Evolutionary conservation across 2,113 vertebrate species (phyloP).

Genomic region (Archilochus colubris): DNA sequence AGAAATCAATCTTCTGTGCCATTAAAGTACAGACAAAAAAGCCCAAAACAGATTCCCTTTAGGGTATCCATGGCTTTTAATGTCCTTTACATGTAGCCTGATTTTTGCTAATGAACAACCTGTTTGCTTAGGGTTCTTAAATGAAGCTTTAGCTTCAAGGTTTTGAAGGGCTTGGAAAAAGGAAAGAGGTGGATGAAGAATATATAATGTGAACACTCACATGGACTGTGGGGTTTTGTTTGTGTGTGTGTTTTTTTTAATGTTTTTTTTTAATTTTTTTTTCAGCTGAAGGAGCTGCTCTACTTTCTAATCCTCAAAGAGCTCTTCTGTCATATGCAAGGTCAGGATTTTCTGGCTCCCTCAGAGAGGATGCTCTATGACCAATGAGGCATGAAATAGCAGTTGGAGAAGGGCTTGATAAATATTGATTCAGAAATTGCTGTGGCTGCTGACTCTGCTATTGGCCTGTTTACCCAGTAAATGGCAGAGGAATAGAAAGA

Average conservation of each 20-base stretch:
- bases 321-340: constrained; percentile 47
- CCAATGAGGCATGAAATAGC: constrained; percentile 73
- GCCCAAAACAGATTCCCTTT: neutral
- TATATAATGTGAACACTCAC: neutral
- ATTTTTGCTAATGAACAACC: constrained; percentile 41
- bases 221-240: neutral
- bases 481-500: constrained; percentile 46
- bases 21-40: neutral
- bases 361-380: constrained; percentile 53
- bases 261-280: neutral
- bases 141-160: neutral
- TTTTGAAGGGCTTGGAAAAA: neutral
- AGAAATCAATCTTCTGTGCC: constrained; percentile 36
- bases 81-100: constrained; percentile 18
- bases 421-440: constrained; percentile 74
- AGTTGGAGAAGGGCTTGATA: constrained; percentile 67
- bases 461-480: constrained; percentile 49
- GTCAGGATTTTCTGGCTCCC: constrained; percentile 62
- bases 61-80: constrained; percentile 32
- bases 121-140: constrained; percentile 24
- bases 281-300: neutral
- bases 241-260: neutral
- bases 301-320: constrained; percentile 6
- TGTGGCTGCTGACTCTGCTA: constrained; percentile 55
- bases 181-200: neutral